Conservation (phyloP, 2,113 vertebrate species). For the Perca flavescens region DNA sequence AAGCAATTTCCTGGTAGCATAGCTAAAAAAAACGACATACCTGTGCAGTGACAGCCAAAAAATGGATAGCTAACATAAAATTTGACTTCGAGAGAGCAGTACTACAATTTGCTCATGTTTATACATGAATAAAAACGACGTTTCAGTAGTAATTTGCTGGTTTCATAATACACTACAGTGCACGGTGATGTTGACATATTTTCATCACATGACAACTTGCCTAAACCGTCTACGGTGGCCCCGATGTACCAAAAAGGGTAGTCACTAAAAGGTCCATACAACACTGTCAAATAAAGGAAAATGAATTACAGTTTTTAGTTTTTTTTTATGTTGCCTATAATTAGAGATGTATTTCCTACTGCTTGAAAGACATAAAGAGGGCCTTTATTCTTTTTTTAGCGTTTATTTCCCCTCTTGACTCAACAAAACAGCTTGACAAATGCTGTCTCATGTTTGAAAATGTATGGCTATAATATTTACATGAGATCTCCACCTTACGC, state of each 20-base stretch:
- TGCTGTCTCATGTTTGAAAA: neutral
- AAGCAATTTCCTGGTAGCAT: conserved; percentile 15
- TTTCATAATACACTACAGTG: neutral
- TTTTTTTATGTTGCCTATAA: neutral
- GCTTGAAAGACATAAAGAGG: neutral
- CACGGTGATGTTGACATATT: conserved; percentile 65
- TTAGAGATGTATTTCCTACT: neutral
- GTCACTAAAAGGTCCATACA: too few species aligned
- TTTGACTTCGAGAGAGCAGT: neutral
- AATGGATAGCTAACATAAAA: conserved; percentile 19
- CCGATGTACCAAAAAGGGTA: conserved; percentile 4
- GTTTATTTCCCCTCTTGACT: neutral
- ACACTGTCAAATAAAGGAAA: neutral
- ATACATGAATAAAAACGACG: neutral
- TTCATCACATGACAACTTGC: conserved; percentile 61
- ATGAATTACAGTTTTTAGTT: neutral
- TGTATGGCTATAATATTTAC: neutral
- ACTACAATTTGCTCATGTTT: neutral
- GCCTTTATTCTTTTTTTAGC: neutral
- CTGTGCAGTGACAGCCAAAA: conserved; percentile 35
- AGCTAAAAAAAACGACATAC: conserved; percentile 21
- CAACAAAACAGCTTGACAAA: neutral
- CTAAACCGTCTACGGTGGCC: conserved; percentile 57
- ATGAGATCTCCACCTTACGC: neutral
- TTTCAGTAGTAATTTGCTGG: neutral